Evolutionary conservation across 2,797 vertebrate species (phyloP), one percentile per base, ranked within the genome.

Genomic region (Lophotriccus pileatus): DNA sequence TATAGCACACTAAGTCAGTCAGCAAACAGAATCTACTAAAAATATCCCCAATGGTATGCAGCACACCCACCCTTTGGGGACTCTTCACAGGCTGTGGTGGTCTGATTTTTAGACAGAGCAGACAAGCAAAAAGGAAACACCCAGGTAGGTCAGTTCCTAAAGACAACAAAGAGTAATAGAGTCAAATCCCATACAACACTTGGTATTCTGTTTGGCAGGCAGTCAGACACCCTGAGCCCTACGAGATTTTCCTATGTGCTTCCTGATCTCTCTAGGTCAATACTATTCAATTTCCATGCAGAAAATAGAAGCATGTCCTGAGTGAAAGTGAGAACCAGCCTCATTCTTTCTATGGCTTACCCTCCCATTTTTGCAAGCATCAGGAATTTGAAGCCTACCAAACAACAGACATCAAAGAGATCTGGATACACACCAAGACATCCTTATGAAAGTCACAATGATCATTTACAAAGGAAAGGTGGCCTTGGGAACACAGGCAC

Each of bases 11-110:
- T 89, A 92, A 95, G 96, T 95, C 94, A 84, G 84, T 87, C 86
- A 87, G 95, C 92, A 97, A 96, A 93, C 82, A 93, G 76, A 95
- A 94, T n/a, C 79, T 79, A 52, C 94, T 96, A 96, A 93, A 96
- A 97, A 96, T 95, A 96, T 34, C 96, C 68, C 87, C 5, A 39
- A 37, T 28, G 94, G 93, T 70, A 96, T 95, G 94, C 92, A 95
- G 87, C 94, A 96, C 84, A 84, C 87, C 93, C 89, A 86, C 70
- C 78, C 92, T 92, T 89, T 41, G 60, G 93, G 84, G 84, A 95
- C 87, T 50, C 46, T 43, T 43, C 93, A 77, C 82, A 83, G 50
- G 14, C 91, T 88, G 53, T 11, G 89, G 87, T 93, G 93, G 89
- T 93, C 87, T 90, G 67, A 53, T 30, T 84, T 73, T 49, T 7